Evolutionary conservation across 2,888 invertebrate species (phyloP), one percentile per base, ranked within the genome.

Genomic region (Hemithea aestivaria): DNA sequence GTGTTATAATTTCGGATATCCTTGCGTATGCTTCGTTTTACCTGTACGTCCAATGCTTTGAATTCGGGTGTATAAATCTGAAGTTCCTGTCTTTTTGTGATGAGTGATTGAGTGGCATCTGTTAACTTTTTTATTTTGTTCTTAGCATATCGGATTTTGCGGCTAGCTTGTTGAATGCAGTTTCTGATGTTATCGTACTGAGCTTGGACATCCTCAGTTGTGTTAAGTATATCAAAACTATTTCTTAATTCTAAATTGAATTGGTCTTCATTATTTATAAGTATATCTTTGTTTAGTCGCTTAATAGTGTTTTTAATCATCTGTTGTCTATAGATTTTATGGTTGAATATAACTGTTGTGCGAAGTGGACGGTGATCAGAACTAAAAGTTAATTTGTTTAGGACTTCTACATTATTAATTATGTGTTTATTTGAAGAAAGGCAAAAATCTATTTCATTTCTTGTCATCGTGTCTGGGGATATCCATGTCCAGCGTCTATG

Each of bases 181-280:
- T n/a, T 1, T 16, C 20, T 12, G 8, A 28, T 28, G 7, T 28
- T 28, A 28, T 28, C 8, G 16, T 20, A 28, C 8, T 28, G 28
- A 8, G 8, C 2, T 5, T 20, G n/a, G 6, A 28, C 11, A 7
- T 28, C 20, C 8, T 28, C 8, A 2, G 20, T n/a, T n/a, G n/a
- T n/a, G n/a, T n/a, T 20, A 20, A 20, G 11, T n/a, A 28, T 2
- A 10, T 11, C 22, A n/a, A 29, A 29, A 22, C 29, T 22, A 29
- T 29, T 29, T 29, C 22, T 29, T 10, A 29, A 10, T 22, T 29
- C 20, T 7, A 29, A 7, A 10, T 10, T 8, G 22, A 10, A 29
- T 10, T n/a, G 2, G 22, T 29, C 29, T 29, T 29, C 10, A 10
- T 29, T 2, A 12, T n/a, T 8, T 2, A 7, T 1, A 10, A 29